Evolutionary conservation across 2,888 invertebrate species (phyloP).

Genomic region (Cheilosia variabilis): DNA sequence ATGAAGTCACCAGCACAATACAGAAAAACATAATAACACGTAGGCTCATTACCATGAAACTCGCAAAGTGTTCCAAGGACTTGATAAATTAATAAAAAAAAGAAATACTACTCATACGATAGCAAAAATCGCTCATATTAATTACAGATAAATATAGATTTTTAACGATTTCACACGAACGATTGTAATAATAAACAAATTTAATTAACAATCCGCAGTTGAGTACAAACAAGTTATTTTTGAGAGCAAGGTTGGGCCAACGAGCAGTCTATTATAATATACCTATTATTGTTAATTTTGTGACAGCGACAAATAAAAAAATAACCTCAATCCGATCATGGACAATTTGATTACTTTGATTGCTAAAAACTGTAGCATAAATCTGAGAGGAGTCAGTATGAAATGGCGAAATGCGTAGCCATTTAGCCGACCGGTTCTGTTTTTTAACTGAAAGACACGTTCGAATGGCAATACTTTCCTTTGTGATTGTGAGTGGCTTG

Average conservation of each 20-base stretch:
- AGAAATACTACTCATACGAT: background rate
- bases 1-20: background rate
- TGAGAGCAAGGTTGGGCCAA: constrained; percentile 8
- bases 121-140: background rate
- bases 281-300: background rate
- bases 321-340: background rate
- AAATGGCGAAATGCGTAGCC: too few relatives aligned
- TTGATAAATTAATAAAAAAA: background rate
- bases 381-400: too few relatives aligned
- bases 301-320: background rate
- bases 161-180: background rate
- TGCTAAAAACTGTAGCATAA: too few relatives aligned
- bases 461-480: too few relatives aligned
- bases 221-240: background rate
- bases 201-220: background rate
- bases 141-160: background rate
- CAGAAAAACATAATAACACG: background rate
- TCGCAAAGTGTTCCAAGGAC: background rate
- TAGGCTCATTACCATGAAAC: background rate
- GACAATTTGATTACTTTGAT: background rate
- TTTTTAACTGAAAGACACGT: too few relatives aligned
- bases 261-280: background rate
- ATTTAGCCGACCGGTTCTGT: too few relatives aligned
- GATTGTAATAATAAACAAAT: background rate
- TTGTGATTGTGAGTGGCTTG: too few relatives aligned